A percentile compares a stretch with the other conserved stretches of the same genome.
These are phyloP conservation scores for Drosophila seguyi DNA, from an alignment of 1,140 invertebrate genomes.

Conservation along the genomic window DNA sequence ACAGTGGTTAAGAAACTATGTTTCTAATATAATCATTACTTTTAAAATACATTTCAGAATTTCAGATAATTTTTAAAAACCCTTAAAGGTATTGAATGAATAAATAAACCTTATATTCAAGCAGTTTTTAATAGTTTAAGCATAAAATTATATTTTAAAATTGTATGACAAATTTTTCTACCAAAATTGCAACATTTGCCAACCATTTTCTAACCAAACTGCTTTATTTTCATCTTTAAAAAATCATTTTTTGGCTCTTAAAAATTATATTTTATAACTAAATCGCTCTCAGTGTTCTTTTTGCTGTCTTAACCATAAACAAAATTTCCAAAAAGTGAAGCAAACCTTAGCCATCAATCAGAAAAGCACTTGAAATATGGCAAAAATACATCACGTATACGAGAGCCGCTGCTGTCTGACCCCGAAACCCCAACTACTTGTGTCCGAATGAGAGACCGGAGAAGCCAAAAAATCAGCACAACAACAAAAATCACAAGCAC, in stretches of 20 bases:
- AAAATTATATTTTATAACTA: background rate
- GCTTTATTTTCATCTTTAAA: background rate
- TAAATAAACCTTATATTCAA: background rate
- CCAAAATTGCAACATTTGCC: too few species aligned
- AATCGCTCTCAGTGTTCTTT: background rate
- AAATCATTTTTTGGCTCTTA: background rate
- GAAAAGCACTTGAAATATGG: constrained; percentile 22
- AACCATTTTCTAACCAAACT: too few species aligned
- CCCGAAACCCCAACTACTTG: constrained; percentile 65
- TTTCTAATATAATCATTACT: background rate
- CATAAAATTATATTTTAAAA: background rate
- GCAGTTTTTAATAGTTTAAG: background rate
- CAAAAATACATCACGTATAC: constrained; percentile 40
- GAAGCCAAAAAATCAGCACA: constrained; percentile 30
- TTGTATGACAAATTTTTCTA: background rate
- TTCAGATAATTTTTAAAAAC: background rate
- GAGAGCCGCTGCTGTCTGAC: constrained; percentile 49
- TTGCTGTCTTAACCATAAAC: background rate
- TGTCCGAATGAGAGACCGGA: constrained; percentile 11
- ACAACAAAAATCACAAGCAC: constrained; percentile 13
- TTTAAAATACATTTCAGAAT: background rate
- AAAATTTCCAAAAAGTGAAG: constrained; percentile 13
- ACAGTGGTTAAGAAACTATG: background rate
- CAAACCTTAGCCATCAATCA: constrained; percentile 36
- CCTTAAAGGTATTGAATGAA: background rate